phyloP scores from a whole-genome alignment of 1,140 invertebrate genomes.

The Octopus bimaculoides region DNA sequence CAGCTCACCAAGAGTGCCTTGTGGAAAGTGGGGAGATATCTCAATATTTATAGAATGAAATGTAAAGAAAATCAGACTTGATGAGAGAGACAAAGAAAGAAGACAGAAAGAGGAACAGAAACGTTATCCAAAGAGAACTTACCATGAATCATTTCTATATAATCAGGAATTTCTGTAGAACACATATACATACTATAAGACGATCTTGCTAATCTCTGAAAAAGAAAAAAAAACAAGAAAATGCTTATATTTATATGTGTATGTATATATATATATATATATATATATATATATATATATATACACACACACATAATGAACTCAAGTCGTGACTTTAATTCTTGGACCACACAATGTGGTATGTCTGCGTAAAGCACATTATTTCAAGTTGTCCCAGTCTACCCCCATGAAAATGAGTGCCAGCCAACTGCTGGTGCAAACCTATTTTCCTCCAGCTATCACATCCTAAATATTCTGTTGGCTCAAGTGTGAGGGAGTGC shows the following conservation, averaged over 20 bases:
- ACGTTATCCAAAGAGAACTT: not conserved
- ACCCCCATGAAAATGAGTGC: too few species aligned
- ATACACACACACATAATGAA: not conserved
- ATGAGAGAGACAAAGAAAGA: not conserved
- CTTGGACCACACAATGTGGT: not conserved
- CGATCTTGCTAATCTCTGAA: not conserved
- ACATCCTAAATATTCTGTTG: too few species aligned
- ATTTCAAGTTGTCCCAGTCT: not conserved
- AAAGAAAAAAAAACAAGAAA: not conserved
- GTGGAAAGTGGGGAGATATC: not conserved
- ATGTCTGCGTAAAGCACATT: not conserved
- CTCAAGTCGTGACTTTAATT: not conserved
- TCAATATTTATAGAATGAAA: not conserved
- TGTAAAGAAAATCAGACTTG: not conserved
- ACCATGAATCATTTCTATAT: not conserved
- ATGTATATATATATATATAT: conserved; percentile 2
- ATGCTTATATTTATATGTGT: not conserved
- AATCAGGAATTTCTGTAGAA: not conserved
- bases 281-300: not conserved
- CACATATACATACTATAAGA: not conserved
- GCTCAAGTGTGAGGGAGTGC: too few species aligned
- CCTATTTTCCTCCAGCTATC: too few species aligned
- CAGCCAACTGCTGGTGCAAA: too few species aligned
- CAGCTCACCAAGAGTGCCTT: not conserved
- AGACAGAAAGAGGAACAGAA: not conserved